A percentile compares a stretch with the other conserved stretches of the same genome.
phyloP scores from a whole-genome alignment of 2,888 invertebrate species.

The Acleris literana region DNA sequence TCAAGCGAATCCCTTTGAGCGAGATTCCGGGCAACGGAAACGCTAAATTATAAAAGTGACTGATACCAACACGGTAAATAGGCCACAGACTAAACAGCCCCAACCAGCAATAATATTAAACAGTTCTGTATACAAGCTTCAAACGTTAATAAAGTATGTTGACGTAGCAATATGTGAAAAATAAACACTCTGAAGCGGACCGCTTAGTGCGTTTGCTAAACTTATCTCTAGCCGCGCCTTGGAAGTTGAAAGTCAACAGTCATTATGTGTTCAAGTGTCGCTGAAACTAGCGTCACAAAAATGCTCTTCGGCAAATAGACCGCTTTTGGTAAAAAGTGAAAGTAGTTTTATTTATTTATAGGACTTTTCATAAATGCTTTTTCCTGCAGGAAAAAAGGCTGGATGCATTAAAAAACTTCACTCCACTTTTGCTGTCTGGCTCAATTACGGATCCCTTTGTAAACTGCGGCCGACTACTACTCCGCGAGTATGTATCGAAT shows the following conservation, averaged over 20 bases:
- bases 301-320: conserved; percentile 38
- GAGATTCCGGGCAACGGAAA: conserved; percentile 46
- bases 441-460: conserved; percentile 47
- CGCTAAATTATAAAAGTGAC: conserved; percentile 22
- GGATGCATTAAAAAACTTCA: conserved; percentile 49
- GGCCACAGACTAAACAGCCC: conserved; percentile 31
- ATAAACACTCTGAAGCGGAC: conserved; percentile 64
- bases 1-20: conserved; percentile 39
- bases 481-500: neutral
- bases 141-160: conserved; percentile 66
- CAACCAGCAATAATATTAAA: conserved; percentile 54
- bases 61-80: conserved; percentile 19
- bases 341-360: conserved; percentile 23
- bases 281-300: conserved; percentile 51
- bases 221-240: conserved; percentile 70
- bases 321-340: conserved; percentile 28
- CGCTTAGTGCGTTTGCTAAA: conserved; percentile 76
- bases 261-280: conserved; percentile 62
- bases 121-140: conserved; percentile 54
- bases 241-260: conserved; percentile 75
- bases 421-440: conserved; percentile 49
- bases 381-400: conserved; percentile 23
- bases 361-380: conserved; percentile 14
- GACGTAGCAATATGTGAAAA: conserved; percentile 72
- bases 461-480: conserved; percentile 16